Conservation (phyloP, 2,113 vertebrate genomes). For the Ceyx cyanopectus region DNA sequence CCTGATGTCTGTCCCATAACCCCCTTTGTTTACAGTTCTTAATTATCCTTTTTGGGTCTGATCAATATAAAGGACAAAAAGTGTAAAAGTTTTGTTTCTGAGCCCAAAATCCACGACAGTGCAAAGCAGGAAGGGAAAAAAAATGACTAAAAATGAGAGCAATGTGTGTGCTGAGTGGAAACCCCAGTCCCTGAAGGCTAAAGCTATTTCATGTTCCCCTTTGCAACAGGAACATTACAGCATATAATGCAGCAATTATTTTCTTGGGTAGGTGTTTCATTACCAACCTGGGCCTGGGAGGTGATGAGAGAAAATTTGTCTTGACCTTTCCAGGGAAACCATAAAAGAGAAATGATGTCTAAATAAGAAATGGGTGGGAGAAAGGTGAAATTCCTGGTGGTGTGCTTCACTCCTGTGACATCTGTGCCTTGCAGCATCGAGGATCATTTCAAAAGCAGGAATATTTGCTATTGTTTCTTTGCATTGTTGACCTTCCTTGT, state of each 20-base stretch:
- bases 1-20: neutral
- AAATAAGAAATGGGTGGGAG: slow-evolving; percentile 43
- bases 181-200: slow-evolving; percentile 10
- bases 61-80: neutral
- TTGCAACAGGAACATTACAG: slow-evolving; percentile 13
- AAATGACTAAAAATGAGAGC: neutral
- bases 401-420: neutral
- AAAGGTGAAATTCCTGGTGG: slow-evolving; percentile 2
- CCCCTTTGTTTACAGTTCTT: neutral
- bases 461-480: neutral
- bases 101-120: no score
- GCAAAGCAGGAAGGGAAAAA: neutral
- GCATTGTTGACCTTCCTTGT: slow-evolving; percentile 35
- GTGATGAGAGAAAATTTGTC: slow-evolving; percentile 53
- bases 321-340: slow-evolving; percentile 34
- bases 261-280: slow-evolving; percentile 64
- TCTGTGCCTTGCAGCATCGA: neutral
- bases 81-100: neutral
- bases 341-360: slow-evolving; percentile 43
- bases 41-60: neutral
- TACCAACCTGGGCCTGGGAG: slow-evolving; percentile 51
- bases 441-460: slow-evolving; percentile 8
- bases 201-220: slow-evolving; percentile 10
- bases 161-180: neutral
- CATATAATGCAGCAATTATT: slow-evolving; percentile 36